phyloP scores from a whole-genome alignment of 2,113 vertebrate genomes.

The Syngnathus floridae region DNA sequence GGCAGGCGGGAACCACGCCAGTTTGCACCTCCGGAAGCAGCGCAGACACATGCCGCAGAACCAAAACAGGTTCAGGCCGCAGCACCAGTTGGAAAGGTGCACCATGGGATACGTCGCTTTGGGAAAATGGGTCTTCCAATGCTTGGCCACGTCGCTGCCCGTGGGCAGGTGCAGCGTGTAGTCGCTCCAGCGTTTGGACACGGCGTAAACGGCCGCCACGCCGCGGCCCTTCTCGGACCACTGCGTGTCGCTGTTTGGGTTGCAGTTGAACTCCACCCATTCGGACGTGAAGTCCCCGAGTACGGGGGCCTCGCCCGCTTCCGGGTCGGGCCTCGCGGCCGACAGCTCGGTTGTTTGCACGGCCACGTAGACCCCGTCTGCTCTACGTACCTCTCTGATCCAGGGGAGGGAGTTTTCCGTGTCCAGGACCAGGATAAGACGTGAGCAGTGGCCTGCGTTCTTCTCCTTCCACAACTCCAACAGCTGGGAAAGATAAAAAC shows the following conservation, averaged over 20 bases:
- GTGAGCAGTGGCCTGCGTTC: constrained; percentile 82
- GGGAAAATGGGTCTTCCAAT: constrained; percentile 95
- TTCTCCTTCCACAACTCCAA: constrained; percentile 94
- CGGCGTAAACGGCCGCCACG: constrained; percentile 76
- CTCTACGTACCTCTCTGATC: constrained; percentile 84
- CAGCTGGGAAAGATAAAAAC: constrained; percentile 79
- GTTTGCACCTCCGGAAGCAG: constrained; percentile 89
- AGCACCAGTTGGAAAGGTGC: constrained; percentile 93
- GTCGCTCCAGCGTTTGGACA: constrained; percentile 92
- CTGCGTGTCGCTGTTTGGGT: constrained; percentile 74
- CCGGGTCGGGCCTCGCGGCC: constrained; percentile 16
- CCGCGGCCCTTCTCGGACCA: constrained; percentile 80
- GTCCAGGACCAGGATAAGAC: constrained; percentile 90
- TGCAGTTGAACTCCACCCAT: constrained; percentile 97
- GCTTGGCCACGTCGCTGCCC: constrained; percentile 87
- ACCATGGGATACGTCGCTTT: constrained; percentile 84
- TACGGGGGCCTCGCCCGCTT: constrained; percentile 63
- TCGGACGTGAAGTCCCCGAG: constrained; percentile 91
- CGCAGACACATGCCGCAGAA: constrained; percentile 81
- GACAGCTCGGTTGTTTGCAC: constrained; percentile 85
- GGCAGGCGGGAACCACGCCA: constrained; percentile 91
- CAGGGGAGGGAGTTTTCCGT: constrained; percentile 86
- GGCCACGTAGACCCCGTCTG: constrained; percentile 81
- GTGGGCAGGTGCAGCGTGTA: constrained; percentile 91
- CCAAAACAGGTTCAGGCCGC: constrained; percentile 91